Base-by-base conservation (phyloP, 2,113 vertebrate species). In the Mustelus asterias region DNA sequence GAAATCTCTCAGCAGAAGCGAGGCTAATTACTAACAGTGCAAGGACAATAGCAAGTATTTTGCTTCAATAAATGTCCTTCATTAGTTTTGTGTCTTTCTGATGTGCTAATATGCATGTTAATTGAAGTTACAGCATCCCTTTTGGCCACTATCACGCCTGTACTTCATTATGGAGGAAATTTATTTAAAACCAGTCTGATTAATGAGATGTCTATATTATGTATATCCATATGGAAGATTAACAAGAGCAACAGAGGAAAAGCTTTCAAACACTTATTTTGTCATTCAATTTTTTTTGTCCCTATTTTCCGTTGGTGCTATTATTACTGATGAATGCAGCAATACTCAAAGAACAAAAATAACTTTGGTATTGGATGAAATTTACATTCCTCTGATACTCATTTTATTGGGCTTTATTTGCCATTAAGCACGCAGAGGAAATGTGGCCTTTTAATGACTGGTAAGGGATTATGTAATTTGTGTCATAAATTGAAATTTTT, bases 21-120 rank as follows among this genome's bases (percentile, higher is more conserved):
- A 95, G 99, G 99, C 98, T 99, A 98, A 99, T 99, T 99, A 99
- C 99, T 98, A 99, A 98, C 98, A 97, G 98, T 98, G 98, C 99
- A 99, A 99, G 99, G 99, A 98, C 98, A 98, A 97, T 99, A 98
- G 98, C 98, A 98, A 97, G 97, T 97, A 97, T 98, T 97, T 96
- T 98, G 98, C 98, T 98, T 98, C 98, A 97, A 98, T 97, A 97
- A 97, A 98, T 98, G 98, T 98, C 99, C 98, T 99, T 98, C 98
- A 97, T 98, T 97, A 97, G 97, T 98, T 98, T 98, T 96, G 97
- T 97, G 97, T 97, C 97, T 97, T 98, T 95, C 98, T 97, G 97
- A 97, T 98, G 98, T 97, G 97, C 98, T 98, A 98, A 98, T 98
- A 98, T 97, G 98, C 98, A 99, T 99, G 98, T 98, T 99, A 99